Conservation (phyloP, 2,888 invertebrate species). For the Cephus runcator region DNA sequence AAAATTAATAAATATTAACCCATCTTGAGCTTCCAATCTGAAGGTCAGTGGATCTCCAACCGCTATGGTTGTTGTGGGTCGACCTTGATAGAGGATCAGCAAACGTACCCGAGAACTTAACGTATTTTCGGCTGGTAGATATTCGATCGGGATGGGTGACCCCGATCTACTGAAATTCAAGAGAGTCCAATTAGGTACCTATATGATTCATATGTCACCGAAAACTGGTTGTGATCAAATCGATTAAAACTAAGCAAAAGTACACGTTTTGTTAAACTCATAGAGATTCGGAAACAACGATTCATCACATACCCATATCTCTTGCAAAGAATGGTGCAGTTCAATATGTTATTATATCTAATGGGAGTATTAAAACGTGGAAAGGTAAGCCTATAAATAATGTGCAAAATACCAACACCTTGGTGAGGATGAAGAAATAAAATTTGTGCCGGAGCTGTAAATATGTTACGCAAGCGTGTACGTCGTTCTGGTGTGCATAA, state of each 20-base stretch:
- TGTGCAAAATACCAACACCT: neutral
- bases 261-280: neutral
- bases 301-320: neutral
- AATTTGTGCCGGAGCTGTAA: neutral
- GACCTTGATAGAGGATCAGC: slow-evolving; percentile 87
- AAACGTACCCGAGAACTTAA: slow-evolving; percentile 88
- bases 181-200: neutral
- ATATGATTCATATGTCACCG: neutral
- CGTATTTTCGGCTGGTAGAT: slow-evolving; percentile 90
- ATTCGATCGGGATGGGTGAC: slow-evolving; percentile 92
- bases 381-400: neutral
- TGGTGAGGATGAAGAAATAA: neutral
- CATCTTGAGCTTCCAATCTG: slow-evolving; percentile 88
- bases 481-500: neutral
- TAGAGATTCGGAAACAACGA: neutral
- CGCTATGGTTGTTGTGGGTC: slow-evolving; percentile 92
- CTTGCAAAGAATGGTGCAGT: neutral
- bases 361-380: neutral
- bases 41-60: slow-evolving; percentile 93
- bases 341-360: neutral
- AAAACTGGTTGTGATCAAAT: neutral
- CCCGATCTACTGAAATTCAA: slow-evolving; percentile 75
- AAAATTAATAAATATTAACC: slow-evolving; percentile 56
- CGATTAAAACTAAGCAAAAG: neutral
- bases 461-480: neutral